Conservation (phyloP, 2,888 invertebrate genomes). For the Scelioninae gen. 1 region DNA sequence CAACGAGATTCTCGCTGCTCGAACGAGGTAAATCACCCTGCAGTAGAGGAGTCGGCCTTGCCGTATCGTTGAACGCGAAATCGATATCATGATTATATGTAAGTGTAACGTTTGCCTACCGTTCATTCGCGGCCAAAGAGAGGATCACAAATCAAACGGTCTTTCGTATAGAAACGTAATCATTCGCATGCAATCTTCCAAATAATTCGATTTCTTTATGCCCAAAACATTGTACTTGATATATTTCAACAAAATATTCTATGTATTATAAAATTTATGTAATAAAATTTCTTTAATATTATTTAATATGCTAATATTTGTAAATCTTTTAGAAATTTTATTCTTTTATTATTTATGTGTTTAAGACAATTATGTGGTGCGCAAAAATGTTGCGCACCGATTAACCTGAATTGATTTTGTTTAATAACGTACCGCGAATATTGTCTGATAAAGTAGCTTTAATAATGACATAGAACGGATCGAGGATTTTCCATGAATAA, state of each 20-base stretch:
- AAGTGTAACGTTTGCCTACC: constrained; percentile 58
- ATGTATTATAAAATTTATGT: too few species aligned
- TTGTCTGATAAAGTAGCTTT: not conserved
- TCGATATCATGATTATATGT: constrained; percentile 67
- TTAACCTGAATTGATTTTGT: not conserved
- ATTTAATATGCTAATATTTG: too few species aligned
- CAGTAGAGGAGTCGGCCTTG: constrained; percentile 59
- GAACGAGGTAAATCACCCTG: constrained; percentile 68
- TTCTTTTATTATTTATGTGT: too few species aligned
- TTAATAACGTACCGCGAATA: not conserved
- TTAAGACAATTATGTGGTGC: too few species aligned
- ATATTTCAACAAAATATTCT: too few species aligned
- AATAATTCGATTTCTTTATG: not conserved
- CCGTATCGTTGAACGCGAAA: constrained; percentile 61
- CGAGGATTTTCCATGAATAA: not conserved
- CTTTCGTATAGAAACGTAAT: constrained; percentile 25
- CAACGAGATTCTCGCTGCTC: constrained; percentile 60
- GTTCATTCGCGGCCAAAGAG: constrained; percentile 44
- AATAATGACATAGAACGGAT: not conserved
- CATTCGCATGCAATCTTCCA: constrained; percentile 37
- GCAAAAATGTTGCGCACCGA: too few species aligned
- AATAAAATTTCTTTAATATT: too few species aligned
- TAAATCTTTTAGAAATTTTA: too few species aligned
- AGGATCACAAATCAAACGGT: constrained; percentile 50
- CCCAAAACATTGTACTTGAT: too few species aligned